Evolutionary conservation across 1,140 invertebrate species (phyloP).

Genomic region (Drosophila tani): DNA sequence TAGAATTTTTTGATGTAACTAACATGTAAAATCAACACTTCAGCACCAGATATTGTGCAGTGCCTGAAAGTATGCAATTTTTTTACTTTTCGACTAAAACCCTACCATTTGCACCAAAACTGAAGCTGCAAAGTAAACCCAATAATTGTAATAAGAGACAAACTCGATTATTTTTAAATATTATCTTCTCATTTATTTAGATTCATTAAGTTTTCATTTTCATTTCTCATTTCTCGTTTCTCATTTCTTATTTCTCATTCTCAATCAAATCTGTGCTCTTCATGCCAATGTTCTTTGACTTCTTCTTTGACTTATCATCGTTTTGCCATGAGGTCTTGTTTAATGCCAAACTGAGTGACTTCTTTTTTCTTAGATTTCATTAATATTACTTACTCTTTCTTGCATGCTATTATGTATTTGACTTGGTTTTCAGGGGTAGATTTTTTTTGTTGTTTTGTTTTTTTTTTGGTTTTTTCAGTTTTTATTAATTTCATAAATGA

Average conservation of each 20-base stretch:
- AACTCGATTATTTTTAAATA: constrained; percentile 38
- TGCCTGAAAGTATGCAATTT: no score
- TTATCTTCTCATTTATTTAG: constrained; percentile 56
- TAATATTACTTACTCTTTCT: constrained; percentile 42
- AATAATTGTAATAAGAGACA: background rate
- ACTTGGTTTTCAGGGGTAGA: constrained; percentile 39
- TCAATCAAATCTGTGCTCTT: constrained; percentile 22
- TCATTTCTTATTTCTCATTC: constrained; percentile 20
- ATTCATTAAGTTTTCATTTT: constrained; percentile 50
- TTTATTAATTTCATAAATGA: constrained; percentile 37
- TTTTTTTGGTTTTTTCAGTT: background rate
- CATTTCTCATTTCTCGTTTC: constrained; percentile 33
- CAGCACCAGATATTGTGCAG: no score
- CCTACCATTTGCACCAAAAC: no score
- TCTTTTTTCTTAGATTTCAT: constrained; percentile 42
- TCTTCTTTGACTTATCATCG: constrained; percentile 15
- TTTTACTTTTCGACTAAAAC: no score
- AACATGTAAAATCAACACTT: no score
- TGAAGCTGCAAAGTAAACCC: background rate
- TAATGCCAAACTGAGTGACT: constrained; percentile 39
- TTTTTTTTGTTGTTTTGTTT: constrained; percentile 9
- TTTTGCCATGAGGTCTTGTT: constrained; percentile 20
- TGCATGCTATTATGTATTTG: constrained; percentile 45
- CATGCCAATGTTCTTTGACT: constrained; percentile 12
- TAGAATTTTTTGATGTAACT: no score